Evolutionary conservation across 2,113 vertebrate species (phyloP).

Genomic region (Gambusia affinis): DNA sequence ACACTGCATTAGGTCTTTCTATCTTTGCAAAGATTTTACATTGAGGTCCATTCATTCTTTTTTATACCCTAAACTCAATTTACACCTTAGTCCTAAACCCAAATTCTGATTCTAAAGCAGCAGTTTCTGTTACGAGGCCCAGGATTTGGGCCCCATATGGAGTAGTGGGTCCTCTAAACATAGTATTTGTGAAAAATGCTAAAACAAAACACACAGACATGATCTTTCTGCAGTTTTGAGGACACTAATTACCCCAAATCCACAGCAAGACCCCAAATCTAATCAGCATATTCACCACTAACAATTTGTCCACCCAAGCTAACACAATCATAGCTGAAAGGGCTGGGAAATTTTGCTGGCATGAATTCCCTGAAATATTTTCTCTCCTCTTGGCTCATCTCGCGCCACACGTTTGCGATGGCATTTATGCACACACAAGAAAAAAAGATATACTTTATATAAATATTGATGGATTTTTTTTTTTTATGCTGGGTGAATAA

Average conservation of each 20-base stretch:
- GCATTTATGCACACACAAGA: not conserved
- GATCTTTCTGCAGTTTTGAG: constrained; percentile 1
- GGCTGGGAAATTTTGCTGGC: constrained; percentile 24
- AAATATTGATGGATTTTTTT: not conserved
- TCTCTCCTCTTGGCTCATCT: constrained; percentile 21
- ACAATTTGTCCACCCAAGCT: constrained; percentile 5
- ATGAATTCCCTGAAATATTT: constrained; percentile 39
- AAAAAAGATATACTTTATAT: not conserved
- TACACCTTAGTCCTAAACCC: too few relatives aligned
- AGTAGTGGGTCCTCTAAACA: too few relatives aligned
- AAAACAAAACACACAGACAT: not conserved
- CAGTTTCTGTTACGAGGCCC: too few relatives aligned
- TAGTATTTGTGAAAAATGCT: too few relatives aligned
- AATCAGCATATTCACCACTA: not conserved
- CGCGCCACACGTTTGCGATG: not conserved
- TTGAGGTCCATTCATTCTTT: too few relatives aligned
- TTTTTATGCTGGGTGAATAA: not conserved
- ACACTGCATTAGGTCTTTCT: not conserved
- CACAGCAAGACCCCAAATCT: not conserved
- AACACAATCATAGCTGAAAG: not conserved
- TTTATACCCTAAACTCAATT: too few relatives aligned
- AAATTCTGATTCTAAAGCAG: too few relatives aligned
- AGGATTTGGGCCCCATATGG: too few relatives aligned
- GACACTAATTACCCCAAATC: not conserved
- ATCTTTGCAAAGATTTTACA: too few relatives aligned